Conservation (phyloP, 2,888 invertebrate species). For the Serrognathus titanus region DNA sequence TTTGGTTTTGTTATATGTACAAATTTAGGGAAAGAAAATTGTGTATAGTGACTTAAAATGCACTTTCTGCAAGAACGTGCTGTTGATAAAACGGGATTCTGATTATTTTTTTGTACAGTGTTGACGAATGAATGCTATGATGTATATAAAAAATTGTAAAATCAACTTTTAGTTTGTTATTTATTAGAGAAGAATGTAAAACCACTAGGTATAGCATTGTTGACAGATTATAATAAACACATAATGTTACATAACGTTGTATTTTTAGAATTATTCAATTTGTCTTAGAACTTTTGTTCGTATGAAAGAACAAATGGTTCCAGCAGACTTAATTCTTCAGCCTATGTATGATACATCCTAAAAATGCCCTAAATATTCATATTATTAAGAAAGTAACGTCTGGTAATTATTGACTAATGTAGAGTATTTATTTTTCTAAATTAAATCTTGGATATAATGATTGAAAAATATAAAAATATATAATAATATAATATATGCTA, state of each 20-base stretch:
- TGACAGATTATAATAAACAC: slow-evolving; percentile 35
- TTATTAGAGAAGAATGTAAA: slow-evolving; percentile 29
- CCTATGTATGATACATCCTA: too few relatives aligned
- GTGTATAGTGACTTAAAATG: slow-evolving; percentile 12
- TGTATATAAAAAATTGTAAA: slow-evolving; percentile 28
- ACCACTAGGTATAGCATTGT: slow-evolving; percentile 37
- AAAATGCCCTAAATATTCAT: too few relatives aligned
- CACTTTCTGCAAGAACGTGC: slow-evolving; percentile 11
- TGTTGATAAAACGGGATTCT: slow-evolving; percentile 2
- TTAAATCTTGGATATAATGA: neutral
- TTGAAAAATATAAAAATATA: neutral
- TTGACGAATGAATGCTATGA: slow-evolving; percentile 26
- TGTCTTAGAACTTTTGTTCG: neutral
- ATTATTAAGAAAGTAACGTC: too few relatives aligned
- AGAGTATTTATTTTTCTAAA: neutral
- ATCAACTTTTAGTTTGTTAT: slow-evolving; percentile 34
- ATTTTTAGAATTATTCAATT: neutral
- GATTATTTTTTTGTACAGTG: slow-evolving; percentile 27
- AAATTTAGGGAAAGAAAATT: slow-evolving; percentile 10
- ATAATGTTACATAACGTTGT: slow-evolving; percentile 30
- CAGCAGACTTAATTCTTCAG: too few relatives aligned
- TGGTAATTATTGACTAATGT: neutral
- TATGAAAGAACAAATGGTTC: neutral
- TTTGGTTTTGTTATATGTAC: slow-evolving; percentile 14
- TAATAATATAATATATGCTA: neutral